Evolutionary conservation across 2,113 vertebrate species (phyloP), one percentile per base, ranked within the genome.

Genomic region (Aythya baeri): DNA sequence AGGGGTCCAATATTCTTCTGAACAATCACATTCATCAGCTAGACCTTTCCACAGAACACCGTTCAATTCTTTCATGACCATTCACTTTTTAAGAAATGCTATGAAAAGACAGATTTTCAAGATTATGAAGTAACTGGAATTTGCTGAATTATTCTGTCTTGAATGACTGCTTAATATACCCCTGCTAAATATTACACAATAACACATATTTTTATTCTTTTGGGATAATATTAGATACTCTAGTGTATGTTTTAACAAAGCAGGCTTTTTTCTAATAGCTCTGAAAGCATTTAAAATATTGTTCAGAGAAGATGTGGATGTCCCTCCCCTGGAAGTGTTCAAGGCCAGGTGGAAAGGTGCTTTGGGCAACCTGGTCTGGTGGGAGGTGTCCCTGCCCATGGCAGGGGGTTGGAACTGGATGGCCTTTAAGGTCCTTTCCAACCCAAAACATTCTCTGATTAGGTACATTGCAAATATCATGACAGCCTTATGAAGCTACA

Each of bases 401-500:
- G 10, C 46, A 49, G 46, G 46, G 46, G 18, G 46, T 49, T 49
- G 46, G 46, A 9, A 49, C 46, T 21, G 20, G 46, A 10, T 49
- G 20, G 46, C 5, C 46, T 49, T 21, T 49, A 49, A 49, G 46
- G 46, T 49, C 20, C 20, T 20, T 49, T 49, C 46, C 46, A 49
- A 49, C 20, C 20, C 46, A 49, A 49, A 49, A 10, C 46, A 49
- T 49, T 49, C 46, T 21, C 5, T 49, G 46, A 49, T 49, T 22
- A 49, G 34, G 43, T 70, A 38, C 43, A 46, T 55, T 38, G 18
- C 13, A 92, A 96, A 72, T 7, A 46, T 4, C 26, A 38, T 11
- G 2, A 88, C 18, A 73, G 26, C 17, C 15, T 43, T 57, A 49
- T 0, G 4, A 6, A 52, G 44, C 2, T 29, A 43, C 1, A 3